A percentile compares a stretch with the other conserved stretches of the same genome.
phyloP scores from a whole-genome alignment of 2,888 invertebrate species.

The Nebria salina region DNA sequence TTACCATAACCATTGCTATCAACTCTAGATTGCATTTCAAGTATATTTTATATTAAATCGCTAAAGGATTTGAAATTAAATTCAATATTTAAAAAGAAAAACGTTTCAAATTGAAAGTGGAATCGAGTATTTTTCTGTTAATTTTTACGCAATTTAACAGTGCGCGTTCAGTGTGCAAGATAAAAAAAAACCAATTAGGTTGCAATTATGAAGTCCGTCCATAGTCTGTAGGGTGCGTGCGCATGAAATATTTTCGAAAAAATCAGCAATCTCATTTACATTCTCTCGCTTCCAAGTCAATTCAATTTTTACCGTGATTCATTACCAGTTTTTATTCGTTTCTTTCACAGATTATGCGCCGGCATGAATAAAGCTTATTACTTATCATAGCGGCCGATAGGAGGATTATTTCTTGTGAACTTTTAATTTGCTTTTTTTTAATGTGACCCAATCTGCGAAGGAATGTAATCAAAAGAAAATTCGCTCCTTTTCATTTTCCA shows the following conservation, averaged over 20 bases:
- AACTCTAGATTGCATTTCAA: no score
- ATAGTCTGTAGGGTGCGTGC: slow-evolving; percentile 29
- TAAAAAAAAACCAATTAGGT: slow-evolving; percentile 51
- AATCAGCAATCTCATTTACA: slow-evolving; percentile 51
- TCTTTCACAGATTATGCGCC: slow-evolving; percentile 41
- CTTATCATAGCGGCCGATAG: slow-evolving; percentile 46
- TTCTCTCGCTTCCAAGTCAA: slow-evolving; percentile 50
- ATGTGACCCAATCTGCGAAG: slow-evolving; percentile 43
- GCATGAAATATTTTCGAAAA: slow-evolving; percentile 36
- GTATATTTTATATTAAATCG: no score
- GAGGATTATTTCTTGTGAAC: slow-evolving; percentile 46
- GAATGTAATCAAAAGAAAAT: slow-evolving; percentile 44
- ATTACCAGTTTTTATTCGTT: slow-evolving; percentile 45
- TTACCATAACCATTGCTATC: no score
- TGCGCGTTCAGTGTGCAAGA: slow-evolving; percentile 35
- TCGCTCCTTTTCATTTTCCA: slow-evolving; percentile 38
- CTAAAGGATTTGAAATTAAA: neutral
- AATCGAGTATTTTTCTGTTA: neutral
- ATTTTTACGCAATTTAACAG: neutral
- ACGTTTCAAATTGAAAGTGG: neutral
- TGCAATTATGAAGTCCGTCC: slow-evolving; percentile 50
- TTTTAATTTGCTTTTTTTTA: slow-evolving; percentile 47
- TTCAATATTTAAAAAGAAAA: neutral
- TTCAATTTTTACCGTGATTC: slow-evolving; percentile 50
- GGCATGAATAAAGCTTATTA: slow-evolving; percentile 48